Conservation (phyloP, 2,888 invertebrate genomes). For the Aphodius sticticus region DNA sequence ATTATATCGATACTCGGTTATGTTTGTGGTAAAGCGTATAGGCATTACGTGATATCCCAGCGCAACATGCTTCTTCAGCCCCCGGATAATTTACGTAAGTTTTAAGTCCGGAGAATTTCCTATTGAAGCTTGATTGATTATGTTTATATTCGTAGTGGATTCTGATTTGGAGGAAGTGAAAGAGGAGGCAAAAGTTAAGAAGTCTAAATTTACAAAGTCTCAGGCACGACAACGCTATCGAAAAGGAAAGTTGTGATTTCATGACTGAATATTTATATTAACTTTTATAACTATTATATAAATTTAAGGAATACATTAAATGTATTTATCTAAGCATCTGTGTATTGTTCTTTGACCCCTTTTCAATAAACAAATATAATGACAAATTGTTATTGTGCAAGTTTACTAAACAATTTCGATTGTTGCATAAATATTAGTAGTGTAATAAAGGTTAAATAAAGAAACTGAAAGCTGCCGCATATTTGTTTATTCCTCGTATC, state of each 20-base stretch:
- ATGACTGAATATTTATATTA: background rate
- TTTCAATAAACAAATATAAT: background rate
- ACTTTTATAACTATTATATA: background rate
- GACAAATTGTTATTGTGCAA: background rate
- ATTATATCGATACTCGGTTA: constrained; percentile 73
- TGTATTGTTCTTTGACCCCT: background rate
- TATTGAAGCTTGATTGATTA: background rate
- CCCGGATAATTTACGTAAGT: constrained; percentile 61
- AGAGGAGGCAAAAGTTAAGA: constrained; percentile 51
- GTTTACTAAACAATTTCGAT: background rate
- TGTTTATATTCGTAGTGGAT: constrained; percentile 24
- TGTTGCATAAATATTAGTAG: background rate
- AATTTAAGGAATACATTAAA: constrained; percentile 12
- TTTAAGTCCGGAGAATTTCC: constrained; percentile 4
- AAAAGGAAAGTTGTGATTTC: constrained; percentile 67
- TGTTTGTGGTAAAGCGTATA: constrained; percentile 68
- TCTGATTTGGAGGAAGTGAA: constrained; percentile 42
- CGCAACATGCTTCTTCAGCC: constrained; percentile 64
- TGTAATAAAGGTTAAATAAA: too few relatives aligned
- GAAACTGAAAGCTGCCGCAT: too few relatives aligned
- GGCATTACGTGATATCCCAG: constrained; percentile 64
- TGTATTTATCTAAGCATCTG: background rate
- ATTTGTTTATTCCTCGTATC: too few relatives aligned
- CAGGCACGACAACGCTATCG: constrained; percentile 79
- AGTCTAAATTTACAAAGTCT: constrained; percentile 72